phyloP scores from a whole-genome alignment of 2,113 vertebrate species.

The Verasper variegatus region DNA sequence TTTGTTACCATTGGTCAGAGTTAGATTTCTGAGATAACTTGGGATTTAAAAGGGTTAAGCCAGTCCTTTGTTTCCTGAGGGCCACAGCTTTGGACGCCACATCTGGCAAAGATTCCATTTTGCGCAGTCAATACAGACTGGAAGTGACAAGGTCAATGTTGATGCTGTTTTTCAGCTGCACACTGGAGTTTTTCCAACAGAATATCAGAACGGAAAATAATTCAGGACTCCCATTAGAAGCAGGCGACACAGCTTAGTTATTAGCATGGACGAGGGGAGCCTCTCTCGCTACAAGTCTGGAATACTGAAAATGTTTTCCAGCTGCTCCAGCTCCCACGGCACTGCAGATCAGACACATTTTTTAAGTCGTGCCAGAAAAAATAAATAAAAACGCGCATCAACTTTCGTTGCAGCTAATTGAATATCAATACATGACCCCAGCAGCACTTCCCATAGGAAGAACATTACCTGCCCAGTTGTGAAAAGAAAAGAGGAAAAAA shows the following conservation, averaged over 20 bases:
- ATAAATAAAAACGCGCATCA: constrained; percentile 14
- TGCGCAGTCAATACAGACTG: neutral
- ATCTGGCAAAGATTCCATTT: neutral
- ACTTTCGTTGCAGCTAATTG: constrained; percentile 22
- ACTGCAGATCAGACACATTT: neutral
- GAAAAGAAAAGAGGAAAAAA: constrained; percentile 41
- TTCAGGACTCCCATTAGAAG: neutral
- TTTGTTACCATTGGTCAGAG: neutral
- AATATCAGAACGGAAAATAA: constrained; percentile 14
- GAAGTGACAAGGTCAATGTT: neutral
- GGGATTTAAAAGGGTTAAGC: neutral
- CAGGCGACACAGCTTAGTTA: constrained; percentile 9
- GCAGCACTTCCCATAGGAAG: neutral
- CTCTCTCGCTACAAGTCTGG: constrained; percentile 2
- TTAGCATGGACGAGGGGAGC: neutral
- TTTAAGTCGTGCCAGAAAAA: neutral
- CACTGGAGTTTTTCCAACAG: neutral
- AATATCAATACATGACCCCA: constrained; percentile 41
- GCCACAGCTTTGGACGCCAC: neutral
- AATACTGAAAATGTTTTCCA: constrained; percentile 29
- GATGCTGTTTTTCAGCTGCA: neutral
- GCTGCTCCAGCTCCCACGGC: constrained; percentile 1
- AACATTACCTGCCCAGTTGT: neutral
- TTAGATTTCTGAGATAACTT: neutral
- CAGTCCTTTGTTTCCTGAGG: neutral